Percentiles rank a stretch among this genome's conserved stretches.
phyloP scores from a whole-genome alignment of 2,797 vertebrate genomes.

The Hippoglossus hippoglossus region DNA sequence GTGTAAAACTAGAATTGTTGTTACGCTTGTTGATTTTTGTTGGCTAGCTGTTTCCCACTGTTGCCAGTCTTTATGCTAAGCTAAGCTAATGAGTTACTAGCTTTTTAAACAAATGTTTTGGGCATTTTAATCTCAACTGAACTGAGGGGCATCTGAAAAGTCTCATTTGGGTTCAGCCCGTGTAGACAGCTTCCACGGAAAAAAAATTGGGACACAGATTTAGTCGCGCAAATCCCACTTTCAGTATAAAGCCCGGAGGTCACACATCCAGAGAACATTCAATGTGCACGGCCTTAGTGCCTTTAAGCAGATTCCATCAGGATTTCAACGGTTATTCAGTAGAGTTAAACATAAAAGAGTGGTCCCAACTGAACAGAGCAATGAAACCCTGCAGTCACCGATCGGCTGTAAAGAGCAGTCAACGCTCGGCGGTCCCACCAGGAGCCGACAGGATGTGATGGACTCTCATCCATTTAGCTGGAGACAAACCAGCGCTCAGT shows the following conservation, averaged over 20 bases:
- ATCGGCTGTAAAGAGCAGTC: conserved; percentile 17
- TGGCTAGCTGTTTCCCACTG: neutral
- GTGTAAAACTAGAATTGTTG: neutral
- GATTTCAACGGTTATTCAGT: neutral
- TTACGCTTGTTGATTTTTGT: neutral
- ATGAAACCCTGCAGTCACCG: neutral
- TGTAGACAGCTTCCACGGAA: too few species aligned
- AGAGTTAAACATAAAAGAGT: neutral
- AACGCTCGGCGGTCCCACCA: conserved; percentile 23
- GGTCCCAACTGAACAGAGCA: neutral
- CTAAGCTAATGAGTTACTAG: neutral
- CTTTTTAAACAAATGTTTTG: neutral
- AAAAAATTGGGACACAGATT: too few species aligned
- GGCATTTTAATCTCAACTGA: too few species aligned
- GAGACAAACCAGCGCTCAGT: conserved; percentile 22
- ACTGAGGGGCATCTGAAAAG: too few species aligned
- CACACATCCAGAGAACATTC: too few species aligned
- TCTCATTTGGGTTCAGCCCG: too few species aligned
- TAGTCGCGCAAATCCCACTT: conserved; percentile 6
- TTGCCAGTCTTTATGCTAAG: neutral
- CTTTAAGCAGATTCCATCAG: neutral
- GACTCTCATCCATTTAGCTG: conserved; percentile 36
- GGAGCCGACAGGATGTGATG: conserved; percentile 37
- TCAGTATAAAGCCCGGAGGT: neutral
- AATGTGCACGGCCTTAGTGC: neutral